Evolutionary conservation across 1,140 invertebrate genomes (phyloP), one percentile per base, ranked within the genome.

Genomic region (Aphelenchoides fujianensis): DNA sequence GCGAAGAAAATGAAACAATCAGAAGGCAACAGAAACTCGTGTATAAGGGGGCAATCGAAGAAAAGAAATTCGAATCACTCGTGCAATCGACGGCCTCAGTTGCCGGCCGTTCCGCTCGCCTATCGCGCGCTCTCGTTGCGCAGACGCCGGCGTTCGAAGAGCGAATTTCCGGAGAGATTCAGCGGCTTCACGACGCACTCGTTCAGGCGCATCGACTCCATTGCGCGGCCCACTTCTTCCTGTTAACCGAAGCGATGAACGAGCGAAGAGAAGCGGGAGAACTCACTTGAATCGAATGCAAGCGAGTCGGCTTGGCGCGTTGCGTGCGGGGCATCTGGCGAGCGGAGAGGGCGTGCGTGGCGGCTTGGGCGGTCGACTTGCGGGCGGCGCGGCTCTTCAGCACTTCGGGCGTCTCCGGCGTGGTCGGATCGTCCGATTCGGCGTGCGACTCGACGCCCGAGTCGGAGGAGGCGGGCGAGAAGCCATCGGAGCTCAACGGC

Each of bases 211-310:
- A 98, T 98, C 63, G 93, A 95, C 36, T 94, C 93, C 41, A 98
- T 86, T 0, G 94, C 96, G 69, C 93, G 90, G 0, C 92, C 95
- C 93, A 98, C 97, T 87, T 98, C 95, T 86, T 98, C 95, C 88
- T 84, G 75, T 0, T 78, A 62, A 34, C n/a, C 75, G 27, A 71
- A 28, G 1, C 12, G 70, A n/a, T n/a, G 73, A 5, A 27, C 3
- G 1, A 2, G 16, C 9, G 16, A 16, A 3, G 23, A 53, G 3
- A 67, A 67, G n/a, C n/a, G n/a, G n/a, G n/a, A n/a, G 7, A 5
- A 7, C 12, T 5, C 30, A 72, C 70, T 52, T 72, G 70, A 55
- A 83, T 82, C 34, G 62, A 72, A 68, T 82, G 72, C 5, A 83
- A 69, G 23, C 76, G 69, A n/a, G 80, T 70, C 9, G 81, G 68